Evolutionary conservation across 2,113 vertebrate genomes (phyloP).

Genomic region (Podiceps cristatus): DNA sequence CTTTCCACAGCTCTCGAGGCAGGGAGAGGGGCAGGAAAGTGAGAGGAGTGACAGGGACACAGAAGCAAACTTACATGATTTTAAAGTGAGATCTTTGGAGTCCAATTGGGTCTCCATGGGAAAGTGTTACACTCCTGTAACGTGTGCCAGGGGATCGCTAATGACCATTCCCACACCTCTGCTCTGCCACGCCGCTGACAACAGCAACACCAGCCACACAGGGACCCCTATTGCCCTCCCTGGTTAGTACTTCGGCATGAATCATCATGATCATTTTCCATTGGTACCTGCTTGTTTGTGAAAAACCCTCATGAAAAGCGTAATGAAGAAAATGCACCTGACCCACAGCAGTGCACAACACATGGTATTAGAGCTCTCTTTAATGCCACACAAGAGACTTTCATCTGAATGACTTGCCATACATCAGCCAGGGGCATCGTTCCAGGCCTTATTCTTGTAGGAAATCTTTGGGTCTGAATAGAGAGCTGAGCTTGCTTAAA

Average conservation of each 20-base stretch:
- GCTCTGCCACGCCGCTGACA: background rate
- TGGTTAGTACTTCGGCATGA: background rate
- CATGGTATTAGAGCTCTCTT: background rate
- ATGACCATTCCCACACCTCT: background rate
- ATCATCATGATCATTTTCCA: background rate
- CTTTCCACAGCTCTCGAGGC: background rate
- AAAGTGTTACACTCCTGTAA: background rate
- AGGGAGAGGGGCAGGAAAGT: background rate
- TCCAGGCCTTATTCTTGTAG: constrained; percentile 15
- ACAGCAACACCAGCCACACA: background rate
- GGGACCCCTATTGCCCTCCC: background rate
- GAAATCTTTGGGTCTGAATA: background rate
- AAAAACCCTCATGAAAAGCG: background rate
- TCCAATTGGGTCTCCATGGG: rapidly evolving
- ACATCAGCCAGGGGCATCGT: background rate
- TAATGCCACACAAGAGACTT: background rate
- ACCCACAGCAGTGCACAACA: background rate
- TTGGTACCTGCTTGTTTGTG: background rate
- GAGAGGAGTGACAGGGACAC: background rate
- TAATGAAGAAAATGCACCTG: background rate
- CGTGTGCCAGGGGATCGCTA: background rate
- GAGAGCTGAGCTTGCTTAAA: constrained; percentile 11
- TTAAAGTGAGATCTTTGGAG: background rate
- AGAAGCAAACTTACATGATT: background rate
- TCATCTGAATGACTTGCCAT: background rate